These are phyloP conservation scores for Pristionchus mayeri DNA, from an alignment of 2,888 invertebrate genomes.

Conservation along the genomic window DNA sequence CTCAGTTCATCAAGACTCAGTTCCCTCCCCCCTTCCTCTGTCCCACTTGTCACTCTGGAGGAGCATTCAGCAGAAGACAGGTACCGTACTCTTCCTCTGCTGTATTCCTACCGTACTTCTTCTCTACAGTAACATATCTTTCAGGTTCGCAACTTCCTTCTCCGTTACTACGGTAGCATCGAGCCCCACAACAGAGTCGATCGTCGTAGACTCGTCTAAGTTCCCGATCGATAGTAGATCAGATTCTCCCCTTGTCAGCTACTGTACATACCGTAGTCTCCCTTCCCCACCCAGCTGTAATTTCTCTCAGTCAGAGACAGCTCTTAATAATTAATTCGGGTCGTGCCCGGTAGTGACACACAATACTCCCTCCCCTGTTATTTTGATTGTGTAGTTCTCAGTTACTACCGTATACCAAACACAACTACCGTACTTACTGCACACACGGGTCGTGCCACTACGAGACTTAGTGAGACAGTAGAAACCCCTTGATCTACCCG, in stretches of 20 bases:
- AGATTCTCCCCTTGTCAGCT: neutral
- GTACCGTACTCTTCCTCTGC: constrained; percentile 51
- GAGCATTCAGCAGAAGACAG: constrained; percentile 74
- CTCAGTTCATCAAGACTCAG: constrained; percentile 88
- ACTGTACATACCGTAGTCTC: constrained; percentile 47
- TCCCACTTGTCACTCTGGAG: constrained; percentile 75
- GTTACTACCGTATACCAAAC: constrained; percentile 26
- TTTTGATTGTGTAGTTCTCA: neutral
- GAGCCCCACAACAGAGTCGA: constrained; percentile 71
- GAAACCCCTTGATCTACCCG: constrained; percentile 7
- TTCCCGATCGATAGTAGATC: constrained; percentile 2
- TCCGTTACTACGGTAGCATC: constrained; percentile 74
- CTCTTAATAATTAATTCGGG: constrained; percentile 34
- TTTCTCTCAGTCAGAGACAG: neutral
- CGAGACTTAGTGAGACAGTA: constrained; percentile 37
- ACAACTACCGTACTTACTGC: constrained; percentile 38
- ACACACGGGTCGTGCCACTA: constrained; percentile 28
- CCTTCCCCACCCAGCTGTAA: neutral
- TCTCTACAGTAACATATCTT: constrained; percentile 37
- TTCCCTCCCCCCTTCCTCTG: constrained; percentile 83
- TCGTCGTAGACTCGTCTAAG: constrained; percentile 56
- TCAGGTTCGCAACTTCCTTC: constrained; percentile 74
- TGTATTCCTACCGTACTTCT: neutral
- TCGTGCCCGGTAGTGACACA: constrained; percentile 27
- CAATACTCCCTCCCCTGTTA: neutral